A percentile compares a stretch with the other conserved stretches of the same genome.
phyloP scores from a whole-genome alignment of 2,113 vertebrate genomes.

The Gavia stellata region DNA sequence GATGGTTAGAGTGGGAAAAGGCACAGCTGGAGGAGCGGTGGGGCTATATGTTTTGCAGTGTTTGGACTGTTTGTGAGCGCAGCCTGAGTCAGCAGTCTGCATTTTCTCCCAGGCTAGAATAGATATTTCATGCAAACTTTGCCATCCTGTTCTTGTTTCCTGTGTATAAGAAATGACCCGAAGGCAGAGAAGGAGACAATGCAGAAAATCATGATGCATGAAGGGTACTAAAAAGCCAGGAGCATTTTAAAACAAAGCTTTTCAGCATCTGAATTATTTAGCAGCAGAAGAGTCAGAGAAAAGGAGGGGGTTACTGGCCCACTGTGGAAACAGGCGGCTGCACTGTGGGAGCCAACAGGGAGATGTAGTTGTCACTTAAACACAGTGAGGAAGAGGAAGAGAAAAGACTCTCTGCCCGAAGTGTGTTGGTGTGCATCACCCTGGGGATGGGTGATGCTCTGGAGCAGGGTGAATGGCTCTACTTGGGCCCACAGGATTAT shows the following conservation, averaged over 20 bases:
- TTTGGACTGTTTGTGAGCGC: neutral
- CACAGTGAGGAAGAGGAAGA: neutral
- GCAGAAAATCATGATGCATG: neutral
- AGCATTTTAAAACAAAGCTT: neutral
- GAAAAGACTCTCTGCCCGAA: neutral
- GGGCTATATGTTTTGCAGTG: neutral
- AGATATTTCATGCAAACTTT: constrained; percentile 26
- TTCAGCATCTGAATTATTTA: neutral
- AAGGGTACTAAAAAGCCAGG: neutral
- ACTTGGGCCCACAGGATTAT: too few species aligned
- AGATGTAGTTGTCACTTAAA: neutral
- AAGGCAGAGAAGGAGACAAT: neutral
- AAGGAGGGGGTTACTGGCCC: neutral
- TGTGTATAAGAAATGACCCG: neutral
- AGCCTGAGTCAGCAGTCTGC: constrained; percentile 31
- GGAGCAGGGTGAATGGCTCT: neutral
- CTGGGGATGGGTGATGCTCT: neutral
- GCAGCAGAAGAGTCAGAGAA: neutral
- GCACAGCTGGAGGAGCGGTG: neutral
- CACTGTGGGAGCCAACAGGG: neutral
- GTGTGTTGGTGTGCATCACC: neutral
- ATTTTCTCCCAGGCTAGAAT: neutral
- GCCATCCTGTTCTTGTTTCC: constrained; percentile 30
- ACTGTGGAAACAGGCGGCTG: neutral
- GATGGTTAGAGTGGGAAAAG: neutral